Base-by-base conservation (phyloP, 2,113 vertebrate genomes). In the Paraplagusia blochii region DNA sequence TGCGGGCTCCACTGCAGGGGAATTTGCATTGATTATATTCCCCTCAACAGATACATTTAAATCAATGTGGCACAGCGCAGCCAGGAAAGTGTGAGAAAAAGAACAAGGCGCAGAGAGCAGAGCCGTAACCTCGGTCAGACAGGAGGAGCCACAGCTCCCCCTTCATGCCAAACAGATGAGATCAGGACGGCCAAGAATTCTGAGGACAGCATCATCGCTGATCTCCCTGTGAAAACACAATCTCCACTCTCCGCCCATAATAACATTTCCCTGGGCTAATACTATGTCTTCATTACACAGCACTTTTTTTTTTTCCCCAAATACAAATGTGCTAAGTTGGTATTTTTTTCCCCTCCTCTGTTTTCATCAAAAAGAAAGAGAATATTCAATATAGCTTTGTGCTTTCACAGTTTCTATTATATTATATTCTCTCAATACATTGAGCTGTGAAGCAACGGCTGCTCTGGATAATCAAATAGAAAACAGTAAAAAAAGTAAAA, bases 11-110 rank as follows among this genome's bases (percentile, higher is more conserved):
- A 88, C 86, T 87, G 92, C 88, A 88, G 87, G 92, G 89, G 92
- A 89, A 95, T 98, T 96, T 98, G 92, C 94, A 94, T 95, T 92
- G 94, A 96, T 97, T 97, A 94, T 93, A 93, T 92, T 90, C 93
- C 92, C 81, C 72, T 93, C 89, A 94, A 90, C 91, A 94, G 93
- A 94, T 91, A 93, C 89, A 92, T 95, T 92, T 93, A 93, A 93
- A 94, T 92, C 88, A 88, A 93, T 92, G 91, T 92, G 92, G 91
- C 92, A 93, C 87, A 74, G 91, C 88, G 87, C 88, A 85, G 87
- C 86, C 77, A 79, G 74, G 79, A 78, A 72, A 80, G 82, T 87
- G 89, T 85, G 88, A 85, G 85, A 88, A 88, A 86, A 82, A 74
- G 71, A 80, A 76, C 29, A 44, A 63, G 85, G 88, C 79, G 39